Evolutionary conservation across 2,888 invertebrate species (phyloP).

Genomic region (Hybos culiciformis): DNA sequence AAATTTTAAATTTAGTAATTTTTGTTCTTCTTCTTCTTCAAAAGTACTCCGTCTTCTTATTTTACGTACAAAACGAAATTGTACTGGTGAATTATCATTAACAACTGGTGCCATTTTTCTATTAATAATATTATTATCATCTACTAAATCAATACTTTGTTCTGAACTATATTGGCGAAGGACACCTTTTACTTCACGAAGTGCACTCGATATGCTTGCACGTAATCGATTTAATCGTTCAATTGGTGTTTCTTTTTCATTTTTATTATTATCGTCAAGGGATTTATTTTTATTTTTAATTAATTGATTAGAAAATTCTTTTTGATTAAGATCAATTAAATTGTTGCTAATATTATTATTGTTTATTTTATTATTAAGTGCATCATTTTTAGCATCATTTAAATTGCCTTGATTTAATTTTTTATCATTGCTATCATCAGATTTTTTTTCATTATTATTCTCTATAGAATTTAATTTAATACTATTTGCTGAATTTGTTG

Average conservation of each 20-base stretch:
- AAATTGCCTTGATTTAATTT: too few species aligned
- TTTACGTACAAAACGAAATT: conserved; percentile 30
- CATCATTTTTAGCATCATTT: too few species aligned
- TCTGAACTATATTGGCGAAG: conserved; percentile 31
- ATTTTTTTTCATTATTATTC: too few species aligned
- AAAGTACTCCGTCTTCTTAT: conserved; percentile 28
- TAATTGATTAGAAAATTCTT: too few species aligned
- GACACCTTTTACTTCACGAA: conserved; percentile 32
- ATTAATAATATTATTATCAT: neutral
- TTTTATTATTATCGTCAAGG: neutral
- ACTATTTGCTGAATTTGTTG: too few species aligned
- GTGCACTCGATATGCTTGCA: conserved; percentile 29
- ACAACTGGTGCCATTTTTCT: conserved; percentile 4
- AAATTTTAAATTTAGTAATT: neutral
- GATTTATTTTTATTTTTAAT: neutral
- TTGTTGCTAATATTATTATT: neutral
- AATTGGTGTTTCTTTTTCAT: conserved; percentile 25
- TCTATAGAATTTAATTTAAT: too few species aligned
- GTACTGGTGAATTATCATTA: conserved; percentile 18
- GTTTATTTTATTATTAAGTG: too few species aligned
- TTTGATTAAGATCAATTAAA: too few species aligned
- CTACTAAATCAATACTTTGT: conserved; percentile 19
- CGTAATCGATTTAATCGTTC: conserved; percentile 29
- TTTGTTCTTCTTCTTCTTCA: conserved; percentile 21
- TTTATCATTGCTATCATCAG: too few species aligned